These are phyloP conservation scores for Graphium colonna DNA, from an alignment of 2,888 invertebrate species.

Conservation along the genomic window DNA sequence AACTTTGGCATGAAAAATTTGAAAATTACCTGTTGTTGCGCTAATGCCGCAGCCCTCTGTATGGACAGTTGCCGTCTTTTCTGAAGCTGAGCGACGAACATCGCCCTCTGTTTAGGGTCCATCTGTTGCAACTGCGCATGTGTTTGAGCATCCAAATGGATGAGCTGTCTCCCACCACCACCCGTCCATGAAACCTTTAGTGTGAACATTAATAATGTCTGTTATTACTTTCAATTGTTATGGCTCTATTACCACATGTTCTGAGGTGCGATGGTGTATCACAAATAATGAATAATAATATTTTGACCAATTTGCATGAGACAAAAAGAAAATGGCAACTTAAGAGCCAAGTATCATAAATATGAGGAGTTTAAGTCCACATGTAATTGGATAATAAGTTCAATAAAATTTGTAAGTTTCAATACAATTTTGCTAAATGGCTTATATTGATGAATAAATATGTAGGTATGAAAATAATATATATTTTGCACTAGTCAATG, in stretches of 20 bases:
- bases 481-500: neutral
- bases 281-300: too few relatives aligned
- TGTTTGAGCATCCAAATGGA: conserved; percentile 90
- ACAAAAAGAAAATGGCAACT: too few relatives aligned
- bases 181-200: conserved; percentile 72
- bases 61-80: conserved; percentile 79
- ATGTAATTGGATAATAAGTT: too few relatives aligned
- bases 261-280: neutral
- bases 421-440: too few relatives aligned
- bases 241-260: neutral
- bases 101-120: conserved; percentile 88
- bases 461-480: neutral
- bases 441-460: neutral
- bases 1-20: too few relatives aligned
- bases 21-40: conserved; percentile 60
- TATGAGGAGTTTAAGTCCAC: too few relatives aligned
- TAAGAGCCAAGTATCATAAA: too few relatives aligned
- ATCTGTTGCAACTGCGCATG: conserved; percentile 91
- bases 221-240: too few relatives aligned
- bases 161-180: conserved; percentile 82
- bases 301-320: too few relatives aligned
- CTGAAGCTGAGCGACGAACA: conserved; percentile 89
- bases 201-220: neutral
- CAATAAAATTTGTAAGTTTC: too few relatives aligned
- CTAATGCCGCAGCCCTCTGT: conserved; percentile 73